Percentiles rank a stretch among this genome's conserved stretches.
Conservation (phyloP, 2,888 invertebrate species). For the Hydroisotoma schaefferi region DNA sequence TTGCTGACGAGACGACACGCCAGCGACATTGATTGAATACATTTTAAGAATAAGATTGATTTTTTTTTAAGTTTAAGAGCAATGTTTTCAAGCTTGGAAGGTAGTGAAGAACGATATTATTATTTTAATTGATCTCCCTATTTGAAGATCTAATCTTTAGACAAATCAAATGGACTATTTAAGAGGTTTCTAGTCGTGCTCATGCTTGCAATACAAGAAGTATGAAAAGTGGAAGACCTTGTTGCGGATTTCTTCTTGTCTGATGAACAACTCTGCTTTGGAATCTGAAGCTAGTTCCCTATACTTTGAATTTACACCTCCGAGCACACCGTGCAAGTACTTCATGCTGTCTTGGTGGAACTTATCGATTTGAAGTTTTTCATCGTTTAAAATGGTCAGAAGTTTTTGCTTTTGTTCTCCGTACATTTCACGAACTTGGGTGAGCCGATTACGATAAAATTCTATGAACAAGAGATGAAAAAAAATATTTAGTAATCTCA, state of each 20-base stretch:
- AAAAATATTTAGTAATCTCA: neutral
- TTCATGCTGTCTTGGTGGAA: conserved; percentile 41
- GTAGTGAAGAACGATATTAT: too few species aligned
- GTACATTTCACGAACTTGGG: conserved; percentile 37
- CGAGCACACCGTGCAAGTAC: conserved; percentile 33
- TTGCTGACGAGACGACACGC: too few species aligned
- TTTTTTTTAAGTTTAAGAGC: too few species aligned
- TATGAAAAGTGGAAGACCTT: conserved; percentile 25
- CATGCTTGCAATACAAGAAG: neutral
- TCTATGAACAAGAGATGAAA: conserved; percentile 18
- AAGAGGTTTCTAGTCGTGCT: too few species aligned
- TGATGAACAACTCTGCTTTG: conserved; percentile 35
- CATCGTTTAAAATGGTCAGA: conserved; percentile 30
- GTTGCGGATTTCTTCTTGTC: conserved; percentile 45
- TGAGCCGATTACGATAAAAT: conserved; percentile 40
- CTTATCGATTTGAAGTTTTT: conserved; percentile 36
- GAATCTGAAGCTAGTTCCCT: conserved; percentile 37
- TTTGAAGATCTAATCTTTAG: too few species aligned
- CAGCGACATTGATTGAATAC: too few species aligned
- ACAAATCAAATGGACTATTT: too few species aligned
- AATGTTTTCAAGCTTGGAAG: too few species aligned
- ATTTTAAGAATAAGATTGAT: too few species aligned
- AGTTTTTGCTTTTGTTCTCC: conserved; percentile 29
- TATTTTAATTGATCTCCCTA: too few species aligned
- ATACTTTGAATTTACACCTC: conserved; percentile 31